Evolutionary conservation across 37 sponge, comb jelly and placozoan genomes (phyloP).

Genomic region (Geodia barretti): DNA sequence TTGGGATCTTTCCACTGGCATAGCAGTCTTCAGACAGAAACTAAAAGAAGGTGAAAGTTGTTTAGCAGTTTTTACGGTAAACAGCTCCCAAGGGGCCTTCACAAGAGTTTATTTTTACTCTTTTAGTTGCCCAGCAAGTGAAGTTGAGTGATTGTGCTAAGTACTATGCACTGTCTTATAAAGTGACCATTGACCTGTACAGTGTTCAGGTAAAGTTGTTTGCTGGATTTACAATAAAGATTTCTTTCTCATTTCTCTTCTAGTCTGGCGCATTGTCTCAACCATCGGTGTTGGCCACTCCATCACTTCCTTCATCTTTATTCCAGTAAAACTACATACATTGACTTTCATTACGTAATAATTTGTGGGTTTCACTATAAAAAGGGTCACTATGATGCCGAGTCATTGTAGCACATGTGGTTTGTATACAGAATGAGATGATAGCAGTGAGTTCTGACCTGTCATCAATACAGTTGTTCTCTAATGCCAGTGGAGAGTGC

Average conservation of each 20-base stretch:
- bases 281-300: constrained; percentile 39
- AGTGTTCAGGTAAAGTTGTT: constrained; percentile 35
- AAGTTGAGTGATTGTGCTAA: constrained; percentile 50
- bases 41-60: constrained; percentile 20
- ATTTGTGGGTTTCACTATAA: not conserved
- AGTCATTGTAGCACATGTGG: no score
- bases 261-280: constrained; percentile 32
- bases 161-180: constrained; percentile 44
- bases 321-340: no score
- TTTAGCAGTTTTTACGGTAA: no score
- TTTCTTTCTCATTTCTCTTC: constrained; percentile 9
- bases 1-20: constrained; percentile 48
- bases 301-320: constrained; percentile 51
- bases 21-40: constrained; percentile 21
- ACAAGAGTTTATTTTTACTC: no score
- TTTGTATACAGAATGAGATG: constrained; percentile 41
- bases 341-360: constrained; percentile 15
- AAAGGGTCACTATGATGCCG: no score
- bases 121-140: constrained; percentile 66
- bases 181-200: constrained; percentile 23
- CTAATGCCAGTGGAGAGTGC: constrained; percentile 25
- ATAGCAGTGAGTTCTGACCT: constrained; percentile 63
- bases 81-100: no score
- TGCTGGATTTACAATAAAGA: not conserved
- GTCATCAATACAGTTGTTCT: constrained; percentile 33